phyloP scores from a whole-genome alignment of 2,113 vertebrate genomes.

The Nestor notabilis region DNA sequence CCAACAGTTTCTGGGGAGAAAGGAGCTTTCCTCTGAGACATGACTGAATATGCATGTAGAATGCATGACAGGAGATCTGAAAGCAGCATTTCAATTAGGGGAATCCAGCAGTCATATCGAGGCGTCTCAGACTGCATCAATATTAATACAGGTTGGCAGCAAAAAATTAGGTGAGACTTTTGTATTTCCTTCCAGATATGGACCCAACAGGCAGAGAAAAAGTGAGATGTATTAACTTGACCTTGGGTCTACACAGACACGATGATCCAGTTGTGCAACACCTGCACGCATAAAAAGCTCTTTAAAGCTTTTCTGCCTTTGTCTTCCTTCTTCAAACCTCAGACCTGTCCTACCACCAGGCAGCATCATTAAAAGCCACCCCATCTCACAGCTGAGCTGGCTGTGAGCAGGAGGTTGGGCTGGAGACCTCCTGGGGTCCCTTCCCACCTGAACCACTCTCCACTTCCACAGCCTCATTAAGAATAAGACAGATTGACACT shows the following conservation, averaged over 20 bases:
- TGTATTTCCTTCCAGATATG: background rate
- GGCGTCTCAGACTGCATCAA: background rate
- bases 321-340: background rate
- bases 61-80: background rate
- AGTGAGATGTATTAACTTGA: background rate
- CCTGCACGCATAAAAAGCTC: background rate
- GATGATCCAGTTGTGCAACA: background rate
- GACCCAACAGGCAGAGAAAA: background rate
- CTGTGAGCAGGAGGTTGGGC: background rate
- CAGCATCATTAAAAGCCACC: background rate
- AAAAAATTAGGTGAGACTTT: background rate
- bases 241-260: background rate
- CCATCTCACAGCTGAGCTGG: background rate
- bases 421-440: background rate
- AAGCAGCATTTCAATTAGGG: background rate
- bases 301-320: constrained; percentile 1
- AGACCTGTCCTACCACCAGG: background rate
- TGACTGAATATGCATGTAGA: background rate
- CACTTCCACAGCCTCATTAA: background rate
- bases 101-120: background rate
- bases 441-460: background rate
- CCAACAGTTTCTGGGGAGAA: background rate
- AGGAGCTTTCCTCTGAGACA: background rate
- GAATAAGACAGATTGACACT: background rate
- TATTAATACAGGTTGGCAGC: background rate